These are phyloP conservation scores for Carassius gibelio DNA, from an alignment of 2,113 vertebrate species.

Conservation along the genomic window DNA sequence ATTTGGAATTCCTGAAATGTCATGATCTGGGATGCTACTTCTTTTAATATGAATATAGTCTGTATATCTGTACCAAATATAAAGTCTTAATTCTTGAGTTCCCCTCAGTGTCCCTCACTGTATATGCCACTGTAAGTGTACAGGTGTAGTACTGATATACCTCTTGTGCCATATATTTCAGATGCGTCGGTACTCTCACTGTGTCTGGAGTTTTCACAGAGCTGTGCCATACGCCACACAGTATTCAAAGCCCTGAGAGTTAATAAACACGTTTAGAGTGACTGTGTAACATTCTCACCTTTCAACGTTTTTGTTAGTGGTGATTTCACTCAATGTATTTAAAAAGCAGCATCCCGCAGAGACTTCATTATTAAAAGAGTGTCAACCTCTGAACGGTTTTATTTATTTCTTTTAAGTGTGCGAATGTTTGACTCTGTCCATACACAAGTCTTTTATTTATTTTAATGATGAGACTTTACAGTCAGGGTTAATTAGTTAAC, in stretches of 20 bases:
- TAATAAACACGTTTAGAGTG: constrained; percentile 12
- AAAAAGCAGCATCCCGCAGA: not conserved
- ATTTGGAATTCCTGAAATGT: not conserved
- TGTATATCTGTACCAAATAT: constrained; percentile 2
- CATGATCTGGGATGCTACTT: not conserved
- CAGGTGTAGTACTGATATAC: constrained; percentile 10
- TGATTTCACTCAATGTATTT: constrained; percentile 33
- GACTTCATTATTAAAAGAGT: constrained; percentile 42
- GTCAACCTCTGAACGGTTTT: constrained; percentile 12
- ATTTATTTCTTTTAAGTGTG: not conserved
- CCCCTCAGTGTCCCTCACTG: not conserved
- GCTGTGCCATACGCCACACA: constrained; percentile 42
- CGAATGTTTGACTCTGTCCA: not conserved
- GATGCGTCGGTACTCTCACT: not conserved
- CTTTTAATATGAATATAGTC: constrained; percentile 1
- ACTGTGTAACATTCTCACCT: not conserved
- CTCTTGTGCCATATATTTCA: constrained; percentile 19
- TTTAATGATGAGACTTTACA: not conserved
- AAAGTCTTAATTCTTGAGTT: constrained; percentile 13
- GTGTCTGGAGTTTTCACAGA: constrained; percentile 37
- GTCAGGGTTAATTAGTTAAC: not conserved
- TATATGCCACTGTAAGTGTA: not conserved
- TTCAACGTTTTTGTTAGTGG: constrained; percentile 10
- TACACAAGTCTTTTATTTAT: not conserved
- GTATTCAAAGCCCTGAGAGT: constrained; percentile 11